Evolutionary conservation across 2,113 vertebrate species (phyloP), one percentile per base, ranked within the genome.

Genomic region (Antennarius striatus): DNA sequence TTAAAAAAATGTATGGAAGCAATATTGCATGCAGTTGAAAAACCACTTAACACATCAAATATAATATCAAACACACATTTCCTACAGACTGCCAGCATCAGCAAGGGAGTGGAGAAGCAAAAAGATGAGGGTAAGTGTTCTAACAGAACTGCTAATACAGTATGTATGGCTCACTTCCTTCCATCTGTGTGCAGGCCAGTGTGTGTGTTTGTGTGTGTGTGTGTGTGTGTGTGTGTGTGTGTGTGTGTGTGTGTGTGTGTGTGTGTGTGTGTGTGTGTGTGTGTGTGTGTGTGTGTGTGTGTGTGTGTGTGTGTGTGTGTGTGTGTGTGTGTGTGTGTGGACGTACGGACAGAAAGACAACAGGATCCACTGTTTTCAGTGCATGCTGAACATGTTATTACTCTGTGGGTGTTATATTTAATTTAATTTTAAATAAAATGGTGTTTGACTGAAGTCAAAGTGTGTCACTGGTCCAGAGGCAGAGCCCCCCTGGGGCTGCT

Each of bases 121-220:
- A 80, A 80, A 81, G 90, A 92, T 85, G 90, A 91, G 14, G 90
- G 92, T 93, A 80, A 81, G 90, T 84, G 32, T 15, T 54, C n/a
- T 10, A 10, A 42, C 8, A 28, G 12, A 42, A n/a, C 13, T 17
- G 17, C n/a, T 4, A 22, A 29, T 4, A 29, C 22, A 22, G 22
- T 22, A 22, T 2, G 22, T 22, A 22, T 22, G 22, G 22, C 22
- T 22, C 22, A 22, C 22, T 16, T 32, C n/a, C 17, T 40, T 65
- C 45, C 10, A 28, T 71, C 42, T 73, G 3, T 50, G 6, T 58
- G 10, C 15, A 56, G 36, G 43, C 6, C 28, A 50, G 47, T 81
- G 80, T 36, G 77, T 70, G 84, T 79, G 57, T 22, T 15, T 55
- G 11, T 16, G 22, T 6, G 15, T 14, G 77, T 4, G 11, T 9